Conservation (phyloP, 2,888 invertebrate genomes). For the Bellardia bayeri region DNA sequence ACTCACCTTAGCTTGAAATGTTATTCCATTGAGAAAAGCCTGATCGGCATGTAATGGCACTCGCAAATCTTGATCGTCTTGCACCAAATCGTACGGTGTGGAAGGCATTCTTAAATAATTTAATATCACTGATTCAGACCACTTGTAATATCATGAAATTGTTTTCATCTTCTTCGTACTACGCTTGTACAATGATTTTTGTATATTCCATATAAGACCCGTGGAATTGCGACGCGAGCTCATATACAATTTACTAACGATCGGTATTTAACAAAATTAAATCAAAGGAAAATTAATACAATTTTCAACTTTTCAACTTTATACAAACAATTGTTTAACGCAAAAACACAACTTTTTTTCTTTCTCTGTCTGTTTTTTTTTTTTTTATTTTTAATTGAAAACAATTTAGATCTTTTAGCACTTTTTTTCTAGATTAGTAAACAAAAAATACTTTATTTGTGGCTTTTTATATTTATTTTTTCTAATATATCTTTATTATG, state of each 20-base stretch:
- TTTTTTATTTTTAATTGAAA: constrained; percentile 1
- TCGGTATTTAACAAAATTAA: background rate
- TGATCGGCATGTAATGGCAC: constrained; percentile 99
- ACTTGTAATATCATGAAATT: constrained; percentile 85
- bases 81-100: constrained; percentile 96
- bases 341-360: too few relatives aligned
- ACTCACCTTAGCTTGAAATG: constrained; percentile 98
- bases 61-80: constrained; percentile 97
- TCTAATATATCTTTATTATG: background rate
- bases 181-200: constrained; percentile 83
- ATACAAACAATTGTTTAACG: background rate
- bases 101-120: constrained; percentile 90
- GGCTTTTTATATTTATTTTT: background rate
- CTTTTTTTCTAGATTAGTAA: constrained; percentile 7
- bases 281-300: background rate
- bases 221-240: constrained; percentile 67
- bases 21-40: constrained; percentile 96
- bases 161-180: constrained; percentile 84
- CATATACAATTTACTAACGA: constrained; percentile 60
- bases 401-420: background rate
- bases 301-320: background rate
- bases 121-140: constrained; percentile 84
- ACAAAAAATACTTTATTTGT: background rate
- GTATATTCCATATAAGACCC: constrained; percentile 82
- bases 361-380: background rate